Percentiles rank a stretch among this genome's conserved stretches.
phyloP scores from a whole-genome alignment of 2,888 invertebrate genomes.

The Himalopsyche tibetana region DNA sequence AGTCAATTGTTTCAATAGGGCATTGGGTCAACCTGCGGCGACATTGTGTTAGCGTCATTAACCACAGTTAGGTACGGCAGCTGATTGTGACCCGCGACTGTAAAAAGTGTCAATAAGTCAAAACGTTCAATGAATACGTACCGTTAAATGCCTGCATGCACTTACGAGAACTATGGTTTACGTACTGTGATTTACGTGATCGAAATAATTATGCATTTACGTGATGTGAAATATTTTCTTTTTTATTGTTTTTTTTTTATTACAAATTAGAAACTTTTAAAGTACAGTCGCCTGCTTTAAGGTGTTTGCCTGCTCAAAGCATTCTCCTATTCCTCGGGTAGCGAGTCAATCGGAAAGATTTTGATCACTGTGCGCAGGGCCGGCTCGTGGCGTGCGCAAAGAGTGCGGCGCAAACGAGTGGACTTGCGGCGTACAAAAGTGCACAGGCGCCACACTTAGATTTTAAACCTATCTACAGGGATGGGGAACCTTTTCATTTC shows the following conservation, averaged over 20 bases:
- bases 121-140: not conserved
- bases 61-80: conserved; percentile 1
- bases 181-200: not conserved
- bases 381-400: too few relatives aligned
- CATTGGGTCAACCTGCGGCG: not conserved
- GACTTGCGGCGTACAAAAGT: too few relatives aligned
- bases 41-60: not conserved
- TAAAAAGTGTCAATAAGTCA: conserved; percentile 14
- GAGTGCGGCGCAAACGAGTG: too few relatives aligned
- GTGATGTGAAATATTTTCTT: not conserved
- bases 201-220: not conserved
- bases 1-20: not conserved
- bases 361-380: too few relatives aligned
- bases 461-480: too few relatives aligned
- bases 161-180: not conserved
- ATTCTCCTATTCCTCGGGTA: too few relatives aligned
- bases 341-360: too few relatives aligned
- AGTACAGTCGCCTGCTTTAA: too few relatives aligned
- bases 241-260: not conserved
- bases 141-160: conserved; percentile 6
- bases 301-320: too few relatives aligned
- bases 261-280: not conserved
- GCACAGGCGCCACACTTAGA: too few relatives aligned
- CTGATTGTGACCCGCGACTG: conserved; percentile 4
- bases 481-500: too few relatives aligned